These are phyloP conservation scores for Diarsia rubi DNA, from an alignment of 2,888 invertebrate species.

Conservation along the genomic window DNA sequence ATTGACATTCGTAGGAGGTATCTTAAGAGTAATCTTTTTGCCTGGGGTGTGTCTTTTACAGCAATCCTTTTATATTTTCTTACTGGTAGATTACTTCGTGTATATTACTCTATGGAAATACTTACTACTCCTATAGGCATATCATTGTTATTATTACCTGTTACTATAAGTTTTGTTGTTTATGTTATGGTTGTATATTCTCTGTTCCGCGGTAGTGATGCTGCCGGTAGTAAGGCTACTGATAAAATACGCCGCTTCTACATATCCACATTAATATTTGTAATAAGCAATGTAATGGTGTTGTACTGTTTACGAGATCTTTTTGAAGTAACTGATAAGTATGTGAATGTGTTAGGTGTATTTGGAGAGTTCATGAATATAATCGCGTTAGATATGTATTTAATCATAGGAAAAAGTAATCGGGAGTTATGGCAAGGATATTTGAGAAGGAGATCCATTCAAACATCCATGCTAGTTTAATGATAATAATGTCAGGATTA, in stretches of 20 bases:
- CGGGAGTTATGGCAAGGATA: slow-evolving; percentile 38
- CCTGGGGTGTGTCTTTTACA: slow-evolving; percentile 38
- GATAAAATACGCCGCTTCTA: slow-evolving; percentile 43
- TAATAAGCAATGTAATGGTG: slow-evolving; percentile 45
- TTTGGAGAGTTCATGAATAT: slow-evolving; percentile 50
- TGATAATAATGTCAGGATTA: no score
- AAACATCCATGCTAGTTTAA: slow-evolving; percentile 15
- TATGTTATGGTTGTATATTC: slow-evolving; percentile 41
- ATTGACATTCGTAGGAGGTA: slow-evolving; percentile 39
- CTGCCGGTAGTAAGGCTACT: background rate
- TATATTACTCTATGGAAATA: slow-evolving; percentile 45
- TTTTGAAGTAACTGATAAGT: slow-evolving; percentile 41
- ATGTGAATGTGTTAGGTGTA: slow-evolving; percentile 43
- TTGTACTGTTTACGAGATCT: slow-evolving; percentile 44
- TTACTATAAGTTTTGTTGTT: slow-evolving; percentile 37
- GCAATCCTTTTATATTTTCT: slow-evolving; percentile 37
- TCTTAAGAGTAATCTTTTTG: slow-evolving; percentile 38
- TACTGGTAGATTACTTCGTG: slow-evolving; percentile 26
- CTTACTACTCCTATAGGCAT: slow-evolving; percentile 48
- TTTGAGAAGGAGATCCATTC: slow-evolving; percentile 32
- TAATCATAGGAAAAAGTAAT: slow-evolving; percentile 33
- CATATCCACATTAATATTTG: slow-evolving; percentile 47
- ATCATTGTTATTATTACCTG: slow-evolving; percentile 37
- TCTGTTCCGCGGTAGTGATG: slow-evolving; percentile 11
- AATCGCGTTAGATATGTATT: slow-evolving; percentile 40